Evolutionary conservation across 2,888 invertebrate species (phyloP), one percentile per base, ranked within the genome.

Genomic region (Monopis laevigella): DNA sequence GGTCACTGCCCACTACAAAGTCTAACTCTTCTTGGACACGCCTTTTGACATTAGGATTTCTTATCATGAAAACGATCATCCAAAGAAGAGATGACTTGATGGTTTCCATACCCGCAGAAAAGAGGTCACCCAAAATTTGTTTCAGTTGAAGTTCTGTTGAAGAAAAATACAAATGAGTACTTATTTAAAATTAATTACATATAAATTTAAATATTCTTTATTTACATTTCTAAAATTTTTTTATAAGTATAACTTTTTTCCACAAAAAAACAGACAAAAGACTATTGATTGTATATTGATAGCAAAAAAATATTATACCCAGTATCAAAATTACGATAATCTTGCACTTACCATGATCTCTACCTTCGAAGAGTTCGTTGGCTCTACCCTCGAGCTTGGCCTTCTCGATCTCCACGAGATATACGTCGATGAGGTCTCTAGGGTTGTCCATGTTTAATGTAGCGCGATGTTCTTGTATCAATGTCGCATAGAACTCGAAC

Each of bases 41-140:
- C 42, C 81, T 84, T 66, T 93, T 92, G 5, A 88, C 86, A 39
- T 92, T 88, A 1, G 93, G 93, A 61, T 95, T 87, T 56, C 92
- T 88, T 47, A 95, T 70, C 92, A 95, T 93, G 63, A 91, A 90
- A 1, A 95, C 86, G 46, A 94, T 85, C 53, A 92, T 88, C 95
- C 95, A 96, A 46, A 92, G 84, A 27, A 96, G 69, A 1, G 94
- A 92, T 8, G 92, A 93, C 60, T 94, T 95, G 45, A 95, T 93
- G 0, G 95, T 95, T 68, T 96, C 96, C 90, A 95, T 92, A 16
- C 95, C 95, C 40, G 95, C 95, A 8, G 93, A 92, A 74, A 94
- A 95, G 27, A 96, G 81, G 62, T 96, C 96, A 11, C 92, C 93
- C 54, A 96, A 87, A 43, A 95, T 90, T 78, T 96, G 96, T 55